Evolutionary conservation across 2,113 vertebrate genomes (phyloP), one percentile per base, ranked within the genome.

Genomic region (Nymphicus hollandicus): DNA sequence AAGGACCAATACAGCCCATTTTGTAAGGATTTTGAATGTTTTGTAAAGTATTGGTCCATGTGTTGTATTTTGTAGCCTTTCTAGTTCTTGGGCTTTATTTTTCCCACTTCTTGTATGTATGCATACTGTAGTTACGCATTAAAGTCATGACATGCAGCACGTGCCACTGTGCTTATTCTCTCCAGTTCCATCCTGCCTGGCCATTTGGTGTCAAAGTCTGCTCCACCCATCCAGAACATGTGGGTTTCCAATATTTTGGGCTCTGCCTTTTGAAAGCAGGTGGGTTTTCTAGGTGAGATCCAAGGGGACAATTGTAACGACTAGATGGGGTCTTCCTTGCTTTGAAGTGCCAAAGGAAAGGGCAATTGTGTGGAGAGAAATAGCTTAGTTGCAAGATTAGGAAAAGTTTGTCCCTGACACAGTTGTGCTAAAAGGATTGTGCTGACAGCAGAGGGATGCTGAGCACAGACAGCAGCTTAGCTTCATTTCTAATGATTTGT

Each of bases 21-120:
- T 99, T 99, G 98, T 99, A 99, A 99, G 98, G 98, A 98, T 99
- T 99, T 98, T 99, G 98, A 98, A 98, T 99, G 99, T 99, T 99
- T 99, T 98, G 98, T 99, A 99, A 99, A 99, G 98, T 99, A 98
- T 98, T 99, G 99, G 99, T 99, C 99, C 99, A 95, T 66, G 98
- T 99, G 98, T 98, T 99, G 98, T 99, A 98, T 99, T 99, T 99
- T 99, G 98, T 99, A 99, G 99, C 98, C 98, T 99, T 99, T 98
- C 97, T 99, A 99, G 99, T 98, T 98, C 96, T 95, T 95, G 98
- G 98, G 98, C 98, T 99, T 98, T 98, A 98, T 98, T 98, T 99
- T 98, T 98, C 98, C 98, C 98, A 98, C 98, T 98, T 98, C 98
- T 98, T 99, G 97, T 99, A 99, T 98, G 98, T 99, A 98, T 98